phyloP scores from a whole-genome alignment of 2,888 invertebrate genomes.

The Drosophila eohydei region DNA sequence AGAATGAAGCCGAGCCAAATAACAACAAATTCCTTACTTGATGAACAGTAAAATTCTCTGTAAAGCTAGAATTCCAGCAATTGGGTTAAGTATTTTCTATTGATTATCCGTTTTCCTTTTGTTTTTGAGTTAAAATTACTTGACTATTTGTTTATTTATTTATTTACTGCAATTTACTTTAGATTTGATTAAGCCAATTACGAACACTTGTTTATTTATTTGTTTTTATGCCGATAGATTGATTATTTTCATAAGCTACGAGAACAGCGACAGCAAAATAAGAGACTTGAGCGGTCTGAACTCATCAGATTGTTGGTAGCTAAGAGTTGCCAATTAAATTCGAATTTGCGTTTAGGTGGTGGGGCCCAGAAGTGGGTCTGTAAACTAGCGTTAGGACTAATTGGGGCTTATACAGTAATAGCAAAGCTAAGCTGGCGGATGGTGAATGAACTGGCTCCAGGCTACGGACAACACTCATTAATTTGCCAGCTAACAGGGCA shows the following conservation, averaged over 20 bases:
- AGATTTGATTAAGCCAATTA: conserved; percentile 3
- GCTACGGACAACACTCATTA: conserved; percentile 68
- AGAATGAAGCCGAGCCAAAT: not conserved
- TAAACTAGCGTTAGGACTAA: conserved; percentile 70
- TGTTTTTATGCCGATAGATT: not conserved
- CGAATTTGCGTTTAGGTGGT: conserved; percentile 46
- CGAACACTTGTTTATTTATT: conserved; percentile 2
- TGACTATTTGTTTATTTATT: not conserved
- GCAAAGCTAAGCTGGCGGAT: conserved; percentile 17
- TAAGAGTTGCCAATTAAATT: conserved; percentile 67
- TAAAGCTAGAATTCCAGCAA: not conserved
- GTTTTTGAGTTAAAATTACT: not conserved
- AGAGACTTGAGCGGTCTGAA: conserved; percentile 20
- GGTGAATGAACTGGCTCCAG: conserved; percentile 67
- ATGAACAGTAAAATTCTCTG: conserved; percentile 8
- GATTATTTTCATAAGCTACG: conserved; percentile 13
- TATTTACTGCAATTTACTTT: not conserved
- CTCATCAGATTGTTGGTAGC: conserved; percentile 62
- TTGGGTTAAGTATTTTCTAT: not conserved
- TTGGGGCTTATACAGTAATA: conserved; percentile 51
- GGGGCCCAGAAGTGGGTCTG: conserved; percentile 43
- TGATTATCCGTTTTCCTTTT: not conserved
- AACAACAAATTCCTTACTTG: not conserved
- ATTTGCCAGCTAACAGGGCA: conserved; percentile 51
- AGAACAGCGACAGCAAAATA: not conserved